phyloP scores from a whole-genome alignment of 1,140 invertebrate genomes.

The Aculops lycopersici region DNA sequence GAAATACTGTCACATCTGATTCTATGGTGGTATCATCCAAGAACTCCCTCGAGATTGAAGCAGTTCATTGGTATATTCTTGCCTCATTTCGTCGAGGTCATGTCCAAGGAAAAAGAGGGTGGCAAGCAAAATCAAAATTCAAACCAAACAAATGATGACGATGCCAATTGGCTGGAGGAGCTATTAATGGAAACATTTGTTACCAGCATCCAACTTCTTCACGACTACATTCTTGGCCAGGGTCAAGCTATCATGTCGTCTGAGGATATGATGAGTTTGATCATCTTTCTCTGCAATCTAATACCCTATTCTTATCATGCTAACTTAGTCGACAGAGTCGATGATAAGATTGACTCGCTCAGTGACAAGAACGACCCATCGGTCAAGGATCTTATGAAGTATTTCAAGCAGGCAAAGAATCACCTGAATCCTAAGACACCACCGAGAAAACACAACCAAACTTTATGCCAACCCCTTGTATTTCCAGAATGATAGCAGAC shows the following conservation, averaged over 20 bases:
- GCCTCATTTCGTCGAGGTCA: not conserved
- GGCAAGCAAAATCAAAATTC: too few species aligned
- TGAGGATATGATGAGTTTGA: not conserved
- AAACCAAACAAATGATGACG: too few species aligned
- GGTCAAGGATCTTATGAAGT: too few species aligned
- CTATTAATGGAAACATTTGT: not conserved
- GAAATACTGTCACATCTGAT: not conserved
- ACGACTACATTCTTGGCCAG: not conserved
- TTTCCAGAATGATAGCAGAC: too few species aligned
- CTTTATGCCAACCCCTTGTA: too few species aligned
- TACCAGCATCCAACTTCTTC: not conserved
- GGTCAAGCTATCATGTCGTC: not conserved
- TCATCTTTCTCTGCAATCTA: not conserved
- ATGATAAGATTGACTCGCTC: not conserved
- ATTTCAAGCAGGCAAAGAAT: too few species aligned
- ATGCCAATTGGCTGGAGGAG: not conserved
- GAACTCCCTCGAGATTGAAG: not conserved
- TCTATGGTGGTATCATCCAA: not conserved
- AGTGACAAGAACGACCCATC: not conserved
- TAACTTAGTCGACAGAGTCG: not conserved
- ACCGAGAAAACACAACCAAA: too few species aligned
- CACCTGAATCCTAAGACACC: too few species aligned
- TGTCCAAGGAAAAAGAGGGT: not conserved
- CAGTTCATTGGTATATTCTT: not conserved
- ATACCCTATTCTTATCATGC: not conserved